Evolutionary conservation across 2,797 vertebrate genomes (phyloP).

Genomic region (Bovichtus variegatus): DNA sequence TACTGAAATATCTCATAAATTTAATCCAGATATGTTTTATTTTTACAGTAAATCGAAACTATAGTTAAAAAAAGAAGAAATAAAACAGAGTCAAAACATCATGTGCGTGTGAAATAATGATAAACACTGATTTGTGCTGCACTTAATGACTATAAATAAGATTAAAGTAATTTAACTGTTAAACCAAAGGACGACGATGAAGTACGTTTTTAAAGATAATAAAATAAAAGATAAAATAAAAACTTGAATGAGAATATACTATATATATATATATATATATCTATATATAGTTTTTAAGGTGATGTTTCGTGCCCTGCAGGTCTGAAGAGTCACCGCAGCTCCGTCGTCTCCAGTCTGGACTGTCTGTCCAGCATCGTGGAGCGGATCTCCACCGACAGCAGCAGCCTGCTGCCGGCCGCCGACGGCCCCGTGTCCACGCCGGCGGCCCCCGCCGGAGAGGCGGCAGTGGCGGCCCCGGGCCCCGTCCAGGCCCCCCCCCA

Average conservation of each 20-base stretch:
- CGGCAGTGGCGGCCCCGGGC: slow-evolving; percentile 58
- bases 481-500: slow-evolving; percentile 78
- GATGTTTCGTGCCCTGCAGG: slow-evolving; percentile 39
- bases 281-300: too few relatives aligned
- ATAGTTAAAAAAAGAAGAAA: too few relatives aligned
- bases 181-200: too few relatives aligned
- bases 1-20: too few relatives aligned
- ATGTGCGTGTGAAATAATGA: too few relatives aligned
- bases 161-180: neutral
- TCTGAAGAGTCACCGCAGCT: slow-evolving; percentile 82
- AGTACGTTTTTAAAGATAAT: too few relatives aligned
- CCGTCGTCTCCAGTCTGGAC: slow-evolving; percentile 94
- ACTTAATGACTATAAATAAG: too few relatives aligned
- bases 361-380: slow-evolving; percentile 98
- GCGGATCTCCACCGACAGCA: slow-evolving; percentile 93
- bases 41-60: slow-evolving; percentile 3
- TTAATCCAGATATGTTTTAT: neutral
- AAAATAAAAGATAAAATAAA: too few relatives aligned
- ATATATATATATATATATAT: too few relatives aligned
- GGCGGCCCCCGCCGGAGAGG: slow-evolving; percentile 52
- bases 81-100: neutral
- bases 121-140: too few relatives aligned
- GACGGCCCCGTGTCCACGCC: slow-evolving; percentile 80
- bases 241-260: too few relatives aligned
- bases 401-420: slow-evolving; percentile 61